phyloP scores from a whole-genome alignment of 2,797 vertebrate species.

The Megaceryle alcyon region DNA sequence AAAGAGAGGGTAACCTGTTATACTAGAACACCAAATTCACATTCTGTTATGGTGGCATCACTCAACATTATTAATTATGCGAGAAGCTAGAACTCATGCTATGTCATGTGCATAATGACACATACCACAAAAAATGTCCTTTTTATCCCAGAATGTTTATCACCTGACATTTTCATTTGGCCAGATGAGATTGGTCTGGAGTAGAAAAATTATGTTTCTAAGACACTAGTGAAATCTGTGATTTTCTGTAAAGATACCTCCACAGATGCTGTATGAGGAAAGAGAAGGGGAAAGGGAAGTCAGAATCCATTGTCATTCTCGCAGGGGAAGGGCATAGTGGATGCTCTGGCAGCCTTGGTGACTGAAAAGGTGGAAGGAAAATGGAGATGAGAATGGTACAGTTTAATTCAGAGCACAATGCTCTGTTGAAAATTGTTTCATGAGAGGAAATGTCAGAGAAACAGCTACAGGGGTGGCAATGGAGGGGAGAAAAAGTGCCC shows the following conservation, averaged over 20 bases:
- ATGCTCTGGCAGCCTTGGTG: not conserved
- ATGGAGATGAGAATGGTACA: not conserved
- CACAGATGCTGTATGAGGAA: not conserved
- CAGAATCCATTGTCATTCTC: not conserved
- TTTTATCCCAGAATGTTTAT: not conserved
- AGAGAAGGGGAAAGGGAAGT: not conserved
- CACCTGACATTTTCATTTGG: not conserved
- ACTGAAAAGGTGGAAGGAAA: not conserved
- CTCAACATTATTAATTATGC: not conserved
- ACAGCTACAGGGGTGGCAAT: not conserved
- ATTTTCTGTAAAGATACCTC: not conserved
- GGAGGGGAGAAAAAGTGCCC: not conserved
- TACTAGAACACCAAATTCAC: not conserved
- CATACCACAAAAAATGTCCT: not conserved
- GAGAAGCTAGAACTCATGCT: not conserved
- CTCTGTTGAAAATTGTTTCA: not conserved
- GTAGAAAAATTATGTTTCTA: not conserved
- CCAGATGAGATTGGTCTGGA: not conserved
- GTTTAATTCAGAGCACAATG: not conserved
- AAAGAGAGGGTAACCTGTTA: not conserved
- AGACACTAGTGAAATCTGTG: not conserved
- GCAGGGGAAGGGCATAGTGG: not conserved
- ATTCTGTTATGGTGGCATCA: not conserved
- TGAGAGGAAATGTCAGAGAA: not conserved
- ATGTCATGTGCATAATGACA: not conserved